These are phyloP conservation scores for Urocyon cinereoargenteus DNA, from an alignment of 2,797 vertebrate genomes.

Conservation along the genomic window DNA sequence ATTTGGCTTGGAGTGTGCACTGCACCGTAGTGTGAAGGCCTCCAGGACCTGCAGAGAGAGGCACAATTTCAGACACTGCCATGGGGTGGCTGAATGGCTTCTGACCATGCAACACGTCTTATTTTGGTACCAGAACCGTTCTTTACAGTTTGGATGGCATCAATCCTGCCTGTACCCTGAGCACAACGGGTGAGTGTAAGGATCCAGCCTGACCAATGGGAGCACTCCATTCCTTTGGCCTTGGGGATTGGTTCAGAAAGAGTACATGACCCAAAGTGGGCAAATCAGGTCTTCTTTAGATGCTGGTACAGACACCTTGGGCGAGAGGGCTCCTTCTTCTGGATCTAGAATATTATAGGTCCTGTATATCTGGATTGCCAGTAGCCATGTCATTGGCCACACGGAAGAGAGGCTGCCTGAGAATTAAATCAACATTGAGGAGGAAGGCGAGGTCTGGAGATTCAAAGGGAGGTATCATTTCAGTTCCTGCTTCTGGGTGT, in stretches of 20 bases:
- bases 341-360: background rate
- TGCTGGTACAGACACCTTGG: background rate
- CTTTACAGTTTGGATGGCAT: background rate
- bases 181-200: background rate
- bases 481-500: background rate
- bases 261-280: background rate
- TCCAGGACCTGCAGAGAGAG: background rate
- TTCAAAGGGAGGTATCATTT: background rate
- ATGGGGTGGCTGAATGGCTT: background rate
- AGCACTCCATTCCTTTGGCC: background rate
- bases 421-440: background rate
- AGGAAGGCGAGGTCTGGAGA: background rate
- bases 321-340: background rate
- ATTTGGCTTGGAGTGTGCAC: background rate
- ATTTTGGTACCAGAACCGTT: background rate
- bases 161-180: background rate
- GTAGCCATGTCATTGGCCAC: background rate
- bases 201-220: background rate
- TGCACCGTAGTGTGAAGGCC: background rate
- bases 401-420: background rate
- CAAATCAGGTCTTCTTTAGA: background rate
- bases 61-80: background rate
- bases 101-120: background rate
- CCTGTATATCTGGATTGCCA: background rate
- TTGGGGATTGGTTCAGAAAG: background rate